Conservation (phyloP, 2,888 invertebrate genomes). For the Ornithoptera alexandrae region DNA sequence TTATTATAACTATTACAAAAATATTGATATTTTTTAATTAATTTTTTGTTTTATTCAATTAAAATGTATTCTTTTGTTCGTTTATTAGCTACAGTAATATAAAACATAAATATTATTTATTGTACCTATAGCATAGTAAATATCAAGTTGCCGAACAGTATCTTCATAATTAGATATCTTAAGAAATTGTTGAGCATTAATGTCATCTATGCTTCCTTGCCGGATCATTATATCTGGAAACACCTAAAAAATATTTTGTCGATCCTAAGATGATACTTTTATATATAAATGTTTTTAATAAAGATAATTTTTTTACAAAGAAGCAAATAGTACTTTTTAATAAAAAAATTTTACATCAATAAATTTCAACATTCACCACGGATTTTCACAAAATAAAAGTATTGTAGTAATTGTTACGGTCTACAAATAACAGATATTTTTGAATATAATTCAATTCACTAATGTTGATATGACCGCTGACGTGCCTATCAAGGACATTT, state of each 20-base stretch:
- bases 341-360: no score
- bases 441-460: neutral
- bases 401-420: neutral
- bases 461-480: constrained; percentile 3
- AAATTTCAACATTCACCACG: neutral
- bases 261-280: neutral
- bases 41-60: no score
- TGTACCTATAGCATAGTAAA: constrained; percentile 95
- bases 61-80: neutral
- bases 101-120: neutral
- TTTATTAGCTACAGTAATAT: neutral
- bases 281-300: neutral
- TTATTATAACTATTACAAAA: no score
- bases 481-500: constrained; percentile 10
- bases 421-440: neutral
- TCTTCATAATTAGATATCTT: constrained; percentile 94
- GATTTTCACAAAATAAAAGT: neutral
- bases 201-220: constrained; percentile 86
- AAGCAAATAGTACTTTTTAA: neutral
- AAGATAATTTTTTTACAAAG: neutral
- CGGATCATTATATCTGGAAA: constrained; percentile 70
- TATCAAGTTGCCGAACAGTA: constrained; percentile 92
- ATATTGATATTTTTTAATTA: no score
- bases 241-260: constrained; percentile 41
- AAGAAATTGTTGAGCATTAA: constrained; percentile 88